These are phyloP conservation scores for Caloenas nicobarica DNA, from an alignment of 2,113 vertebrate genomes.

Conservation along the genomic window DNA sequence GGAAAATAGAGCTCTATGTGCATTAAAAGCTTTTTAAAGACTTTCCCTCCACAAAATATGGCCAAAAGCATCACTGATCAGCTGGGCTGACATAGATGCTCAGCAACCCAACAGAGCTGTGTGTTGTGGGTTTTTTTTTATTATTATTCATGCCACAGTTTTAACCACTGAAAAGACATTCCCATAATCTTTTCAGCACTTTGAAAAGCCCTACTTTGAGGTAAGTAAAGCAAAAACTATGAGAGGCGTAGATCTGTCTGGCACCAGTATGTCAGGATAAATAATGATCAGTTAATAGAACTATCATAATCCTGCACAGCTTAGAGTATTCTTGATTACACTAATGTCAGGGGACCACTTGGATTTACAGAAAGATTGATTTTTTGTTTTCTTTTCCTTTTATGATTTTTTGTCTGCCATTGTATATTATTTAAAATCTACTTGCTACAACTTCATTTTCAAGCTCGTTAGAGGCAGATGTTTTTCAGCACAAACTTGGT, in stretches of 20 bases:
- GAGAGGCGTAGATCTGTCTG: not conserved
- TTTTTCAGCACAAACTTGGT: not conserved
- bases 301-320: slow-evolving; percentile 21
- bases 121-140: rapidly evolving
- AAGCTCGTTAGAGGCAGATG: not conserved
- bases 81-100: not conserved
- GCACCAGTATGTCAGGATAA: slow-evolving; percentile 17
- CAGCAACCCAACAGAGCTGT: not conserved
- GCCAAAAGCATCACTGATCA: not conserved
- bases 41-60: slow-evolving; percentile 10
- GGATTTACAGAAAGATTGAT: slow-evolving; percentile 24
- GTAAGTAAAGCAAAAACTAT: slow-evolving; percentile 8
- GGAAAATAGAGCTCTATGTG: not conserved
- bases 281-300: slow-evolving; percentile 45
- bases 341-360: slow-evolving; percentile 13
- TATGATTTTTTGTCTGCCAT: not conserved
- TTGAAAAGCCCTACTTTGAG: slow-evolving; percentile 17
- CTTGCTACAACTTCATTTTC: not conserved
- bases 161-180: slow-evolving; percentile 40
- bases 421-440: not conserved
- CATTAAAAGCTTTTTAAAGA: not conserved
- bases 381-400: not conserved
- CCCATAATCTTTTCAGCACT: not conserved
- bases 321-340: slow-evolving; percentile 40
- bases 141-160: not conserved